Conservation (phyloP, 30 jellyfish, hydroid and myxozoan species). For the Aurelia coerulea region DNA sequence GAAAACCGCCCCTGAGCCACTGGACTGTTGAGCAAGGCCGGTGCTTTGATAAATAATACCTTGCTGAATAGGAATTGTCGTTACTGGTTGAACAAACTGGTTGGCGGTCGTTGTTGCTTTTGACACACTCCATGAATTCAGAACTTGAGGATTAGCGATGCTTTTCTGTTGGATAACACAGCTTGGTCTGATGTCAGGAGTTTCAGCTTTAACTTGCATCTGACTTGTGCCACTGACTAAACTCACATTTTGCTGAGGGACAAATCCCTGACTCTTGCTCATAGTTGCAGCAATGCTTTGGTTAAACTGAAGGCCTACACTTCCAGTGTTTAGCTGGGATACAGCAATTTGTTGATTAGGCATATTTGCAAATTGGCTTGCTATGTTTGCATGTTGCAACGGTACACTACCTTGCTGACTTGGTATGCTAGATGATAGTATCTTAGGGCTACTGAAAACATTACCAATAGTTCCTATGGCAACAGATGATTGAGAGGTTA, state of each 20-base stretch:
- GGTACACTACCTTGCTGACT: background rate
- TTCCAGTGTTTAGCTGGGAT: background rate
- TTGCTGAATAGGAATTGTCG: slow-evolving; percentile 3
- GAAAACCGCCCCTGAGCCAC: slow-evolving; percentile 16
- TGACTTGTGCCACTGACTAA: background rate
- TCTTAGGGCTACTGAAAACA: background rate
- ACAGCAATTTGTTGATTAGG: background rate
- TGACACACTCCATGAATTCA: slow-evolving; percentile 32
- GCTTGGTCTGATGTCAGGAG: background rate
- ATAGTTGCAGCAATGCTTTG: background rate
- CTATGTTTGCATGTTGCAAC: background rate
- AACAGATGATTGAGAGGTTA: background rate
- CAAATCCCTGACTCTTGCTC: background rate
- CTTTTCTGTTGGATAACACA: slow-evolving; percentile 10
- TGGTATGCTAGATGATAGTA: background rate
- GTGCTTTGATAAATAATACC: background rate
- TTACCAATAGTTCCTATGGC: slow-evolving; percentile 5
- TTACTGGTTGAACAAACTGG: background rate
- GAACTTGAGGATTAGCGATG: slow-evolving; percentile 11
- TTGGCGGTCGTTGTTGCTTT: slow-evolving; percentile 23
- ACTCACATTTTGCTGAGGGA: background rate
- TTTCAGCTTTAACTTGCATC: background rate
- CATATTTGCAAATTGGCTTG: background rate
- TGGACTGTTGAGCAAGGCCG: background rate
- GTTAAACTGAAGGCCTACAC: background rate